Conservation (phyloP, 2,797 vertebrate species). For the Micrastur ruficollis region DNA sequence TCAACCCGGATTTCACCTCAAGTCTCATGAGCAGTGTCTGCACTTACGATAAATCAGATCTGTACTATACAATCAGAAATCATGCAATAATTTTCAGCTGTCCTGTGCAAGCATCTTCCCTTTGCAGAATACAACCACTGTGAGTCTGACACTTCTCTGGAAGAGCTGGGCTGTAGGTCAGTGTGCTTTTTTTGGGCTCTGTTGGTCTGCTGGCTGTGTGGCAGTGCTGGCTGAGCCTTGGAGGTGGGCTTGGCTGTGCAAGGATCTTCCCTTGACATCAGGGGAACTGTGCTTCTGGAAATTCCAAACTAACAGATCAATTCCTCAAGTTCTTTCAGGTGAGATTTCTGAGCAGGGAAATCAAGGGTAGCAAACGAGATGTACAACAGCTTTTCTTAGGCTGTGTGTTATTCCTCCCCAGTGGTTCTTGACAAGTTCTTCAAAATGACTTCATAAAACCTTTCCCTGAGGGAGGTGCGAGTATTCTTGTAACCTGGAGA, state of each 20-base stretch:
- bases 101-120: background rate
- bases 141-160: background rate
- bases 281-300: background rate
- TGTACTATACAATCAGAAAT: background rate
- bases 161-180: background rate
- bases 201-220: background rate
- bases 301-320: background rate
- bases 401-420: background rate
- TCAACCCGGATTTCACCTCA: background rate
- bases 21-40: background rate
- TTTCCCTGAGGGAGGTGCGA: background rate
- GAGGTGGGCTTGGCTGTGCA: background rate
- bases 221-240: background rate
- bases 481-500: background rate
- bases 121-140: background rate
- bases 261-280: background rate
- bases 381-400: background rate
- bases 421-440: background rate
- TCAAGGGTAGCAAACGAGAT: background rate
- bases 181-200: background rate
- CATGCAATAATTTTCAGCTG: background rate
- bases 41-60: background rate
- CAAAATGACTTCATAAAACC: background rate
- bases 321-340: background rate
- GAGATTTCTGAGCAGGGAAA: background rate